phyloP scores from a whole-genome alignment of 2,797 vertebrate genomes.

The Meriones psammophilus region DNA sequence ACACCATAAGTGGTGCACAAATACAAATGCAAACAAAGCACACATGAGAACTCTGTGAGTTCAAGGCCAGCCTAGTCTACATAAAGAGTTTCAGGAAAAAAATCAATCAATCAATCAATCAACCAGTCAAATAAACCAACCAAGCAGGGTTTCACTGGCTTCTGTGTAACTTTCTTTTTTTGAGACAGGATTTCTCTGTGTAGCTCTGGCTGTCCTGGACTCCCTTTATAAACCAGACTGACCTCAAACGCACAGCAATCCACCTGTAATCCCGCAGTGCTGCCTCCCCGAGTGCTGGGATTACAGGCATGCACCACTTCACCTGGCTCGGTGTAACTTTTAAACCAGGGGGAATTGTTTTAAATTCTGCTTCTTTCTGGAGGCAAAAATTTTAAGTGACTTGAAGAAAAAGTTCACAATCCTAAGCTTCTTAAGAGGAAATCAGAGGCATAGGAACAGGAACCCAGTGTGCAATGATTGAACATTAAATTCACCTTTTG shows the following conservation, averaged over 20 bases:
- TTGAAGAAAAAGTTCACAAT: slow-evolving; percentile 48
- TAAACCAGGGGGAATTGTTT: slow-evolving; percentile 9
- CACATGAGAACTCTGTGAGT: background rate
- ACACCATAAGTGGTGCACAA: background rate
- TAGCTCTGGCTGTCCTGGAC: too few relatives aligned
- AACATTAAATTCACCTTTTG: slow-evolving; percentile 63
- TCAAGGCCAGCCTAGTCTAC: background rate
- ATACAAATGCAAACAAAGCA: background rate
- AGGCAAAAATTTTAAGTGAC: slow-evolving; percentile 36
- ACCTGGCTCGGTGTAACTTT: slow-evolving; percentile 20
- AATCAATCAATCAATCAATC: background rate
- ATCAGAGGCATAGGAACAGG: slow-evolving; percentile 55
- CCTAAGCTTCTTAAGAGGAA: slow-evolving; percentile 67
- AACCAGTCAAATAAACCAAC: background rate
- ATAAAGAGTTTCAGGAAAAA: background rate
- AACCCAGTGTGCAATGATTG: slow-evolving; percentile 15
- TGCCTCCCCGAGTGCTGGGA: too few relatives aligned
- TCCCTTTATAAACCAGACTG: too few relatives aligned
- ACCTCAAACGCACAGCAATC: too few relatives aligned
- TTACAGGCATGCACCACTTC: too few relatives aligned
- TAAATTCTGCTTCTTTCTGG: slow-evolving; percentile 55
- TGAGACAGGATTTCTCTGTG: too few relatives aligned
- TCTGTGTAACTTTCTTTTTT: background rate
- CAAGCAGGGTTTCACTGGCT: background rate
- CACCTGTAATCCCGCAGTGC: too few relatives aligned